A percentile compares a stretch with the other conserved stretches of the same genome.
These are phyloP conservation scores for Leptocoma aspasia DNA, from an alignment of 2,113 vertebrate species.

Conservation along the genomic window DNA sequence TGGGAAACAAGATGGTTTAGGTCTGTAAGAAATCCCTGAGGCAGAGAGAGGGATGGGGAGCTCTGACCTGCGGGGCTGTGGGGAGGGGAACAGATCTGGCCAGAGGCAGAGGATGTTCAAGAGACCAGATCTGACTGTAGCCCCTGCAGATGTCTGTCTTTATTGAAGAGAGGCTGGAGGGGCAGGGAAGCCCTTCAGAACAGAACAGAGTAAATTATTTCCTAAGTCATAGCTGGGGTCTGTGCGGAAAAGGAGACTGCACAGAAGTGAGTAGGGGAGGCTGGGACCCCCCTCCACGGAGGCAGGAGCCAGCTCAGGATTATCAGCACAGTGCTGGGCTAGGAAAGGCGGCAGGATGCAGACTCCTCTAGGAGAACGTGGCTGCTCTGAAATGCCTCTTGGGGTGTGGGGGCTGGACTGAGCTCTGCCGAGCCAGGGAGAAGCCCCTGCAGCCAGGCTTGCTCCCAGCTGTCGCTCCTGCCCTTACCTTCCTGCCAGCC, in stretches of 20 bases:
- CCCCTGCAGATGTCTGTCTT: neutral
- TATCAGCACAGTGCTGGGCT: neutral
- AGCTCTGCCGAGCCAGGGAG: neutral
- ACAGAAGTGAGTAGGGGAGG: neutral
- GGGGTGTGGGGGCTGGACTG: accelerated
- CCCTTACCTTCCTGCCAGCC: slow-evolving; percentile 74
- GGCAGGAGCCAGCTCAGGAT: neutral
- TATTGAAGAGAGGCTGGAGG: neutral
- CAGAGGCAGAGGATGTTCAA: neutral
- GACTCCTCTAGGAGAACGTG: neutral
- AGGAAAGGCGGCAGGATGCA: neutral
- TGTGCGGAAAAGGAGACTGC: neutral
- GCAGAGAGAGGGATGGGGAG: neutral
- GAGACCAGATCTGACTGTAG: neutral
- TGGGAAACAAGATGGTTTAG: neutral
- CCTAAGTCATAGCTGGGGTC: neutral
- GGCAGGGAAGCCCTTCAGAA: neutral
- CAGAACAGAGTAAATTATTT: neutral
- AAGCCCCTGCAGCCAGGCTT: neutral
- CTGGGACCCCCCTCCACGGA: accelerated
- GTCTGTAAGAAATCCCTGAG: neutral
- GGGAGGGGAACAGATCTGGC: neutral
- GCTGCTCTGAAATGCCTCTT: neutral
- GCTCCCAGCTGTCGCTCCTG: neutral
- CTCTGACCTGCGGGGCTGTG: neutral